phyloP scores from a whole-genome alignment of 2,797 vertebrate species.

The Mormyrus hasselquistii region DNA sequence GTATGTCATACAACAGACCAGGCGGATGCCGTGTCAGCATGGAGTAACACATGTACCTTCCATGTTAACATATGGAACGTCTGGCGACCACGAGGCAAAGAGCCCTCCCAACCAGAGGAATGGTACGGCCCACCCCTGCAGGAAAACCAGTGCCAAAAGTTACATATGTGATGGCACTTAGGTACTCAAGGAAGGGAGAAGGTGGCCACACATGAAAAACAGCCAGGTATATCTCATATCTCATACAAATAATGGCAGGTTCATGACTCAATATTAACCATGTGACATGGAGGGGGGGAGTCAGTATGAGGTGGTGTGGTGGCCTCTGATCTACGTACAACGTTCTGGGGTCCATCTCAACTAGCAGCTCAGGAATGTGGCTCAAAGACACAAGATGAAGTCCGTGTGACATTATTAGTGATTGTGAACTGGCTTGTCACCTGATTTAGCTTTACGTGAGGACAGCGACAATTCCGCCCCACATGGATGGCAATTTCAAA shows the following conservation, averaged over 20 bases:
- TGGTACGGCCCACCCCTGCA: not conserved
- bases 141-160: not conserved
- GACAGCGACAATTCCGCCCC: not conserved
- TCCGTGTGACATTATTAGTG: not conserved
- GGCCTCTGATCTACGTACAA: not conserved
- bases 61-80: not conserved
- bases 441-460: not conserved
- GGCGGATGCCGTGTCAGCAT: not conserved
- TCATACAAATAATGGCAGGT: not conserved
- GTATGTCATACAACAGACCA: not conserved
- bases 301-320: not conserved
- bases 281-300: not conserved
- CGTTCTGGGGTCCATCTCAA: not conserved
- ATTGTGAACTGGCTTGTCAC: not conserved
- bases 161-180: not conserved
- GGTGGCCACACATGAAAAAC: not conserved
- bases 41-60: not conserved
- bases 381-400: not conserved
- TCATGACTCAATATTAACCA: not conserved
- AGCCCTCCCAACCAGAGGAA: not conserved
- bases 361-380: not conserved
- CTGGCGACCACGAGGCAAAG: not conserved
- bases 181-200: not conserved
- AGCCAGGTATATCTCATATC: not conserved
- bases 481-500: not conserved